Evolutionary conservation across 2,797 vertebrate genomes (phyloP).

Genomic region (Brachymystax lenok): DNA sequence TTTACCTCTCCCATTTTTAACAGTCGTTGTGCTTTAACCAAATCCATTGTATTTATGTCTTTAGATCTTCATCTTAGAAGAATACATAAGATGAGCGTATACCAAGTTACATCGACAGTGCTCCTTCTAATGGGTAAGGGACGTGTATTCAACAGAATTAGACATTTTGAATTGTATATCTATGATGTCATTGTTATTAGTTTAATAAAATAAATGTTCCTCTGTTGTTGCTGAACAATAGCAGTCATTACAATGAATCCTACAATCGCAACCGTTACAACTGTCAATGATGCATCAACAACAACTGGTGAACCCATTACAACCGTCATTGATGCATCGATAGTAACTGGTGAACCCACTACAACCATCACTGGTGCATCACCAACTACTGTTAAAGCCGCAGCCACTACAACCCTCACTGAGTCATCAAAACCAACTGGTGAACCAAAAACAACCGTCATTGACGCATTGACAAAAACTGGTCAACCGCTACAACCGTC

Average conservation of each 20-base stretch:
- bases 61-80: constrained; percentile 1
- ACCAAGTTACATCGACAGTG: background rate
- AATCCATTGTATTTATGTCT: background rate
- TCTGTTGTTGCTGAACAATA: background rate
- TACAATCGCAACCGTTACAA: too few species aligned
- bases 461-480: too few species aligned
- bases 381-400: background rate
- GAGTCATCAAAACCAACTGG: accelerated
- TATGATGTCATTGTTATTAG: too few species aligned
- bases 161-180: too few species aligned
- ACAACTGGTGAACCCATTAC: too few species aligned
- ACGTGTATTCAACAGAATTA: background rate
- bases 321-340: too few species aligned
- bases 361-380: background rate
- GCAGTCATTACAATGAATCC: background rate
- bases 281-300: too few species aligned
- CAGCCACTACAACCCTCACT: too few species aligned
- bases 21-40: background rate
- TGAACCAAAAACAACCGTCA: too few species aligned
- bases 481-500: background rate
- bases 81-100: constrained; percentile 27
- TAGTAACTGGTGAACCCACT: too few species aligned
- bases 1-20: background rate
- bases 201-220: background rate
- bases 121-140: constrained; percentile 36